These are phyloP conservation scores for Cyprinodon tularosa DNA, from an alignment of 2,113 vertebrate species.

Conservation along the genomic window DNA sequence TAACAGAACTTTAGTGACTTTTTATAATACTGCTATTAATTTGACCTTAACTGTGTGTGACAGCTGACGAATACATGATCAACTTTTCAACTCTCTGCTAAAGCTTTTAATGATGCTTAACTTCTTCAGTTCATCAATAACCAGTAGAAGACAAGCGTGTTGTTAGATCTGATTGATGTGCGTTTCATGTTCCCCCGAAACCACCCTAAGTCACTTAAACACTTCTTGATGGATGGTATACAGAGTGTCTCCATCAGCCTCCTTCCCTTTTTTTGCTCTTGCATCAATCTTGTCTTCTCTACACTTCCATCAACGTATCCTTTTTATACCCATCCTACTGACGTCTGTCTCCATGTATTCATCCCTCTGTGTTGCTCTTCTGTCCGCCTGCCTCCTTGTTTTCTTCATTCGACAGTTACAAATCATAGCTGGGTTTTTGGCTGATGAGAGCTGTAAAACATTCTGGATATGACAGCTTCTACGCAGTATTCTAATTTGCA, in stretches of 20 bases:
- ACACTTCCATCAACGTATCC: constrained; percentile 23
- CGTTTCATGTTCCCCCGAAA: constrained; percentile 32
- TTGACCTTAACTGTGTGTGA: neutral
- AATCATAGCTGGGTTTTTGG: constrained; percentile 46
- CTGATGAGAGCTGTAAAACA: constrained; percentile 49
- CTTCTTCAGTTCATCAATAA: constrained; percentile 20
- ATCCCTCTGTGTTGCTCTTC: constrained; percentile 56
- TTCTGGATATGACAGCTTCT: constrained; percentile 37
- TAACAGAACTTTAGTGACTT: neutral
- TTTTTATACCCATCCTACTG: constrained; percentile 32
- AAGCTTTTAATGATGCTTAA: constrained; percentile 20
- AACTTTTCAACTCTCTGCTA: neutral
- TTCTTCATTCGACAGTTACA: constrained; percentile 52
- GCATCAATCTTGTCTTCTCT: constrained; percentile 45
- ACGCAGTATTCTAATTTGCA: constrained; percentile 50
- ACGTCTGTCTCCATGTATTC: constrained; percentile 50
- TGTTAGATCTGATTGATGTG: constrained; percentile 43
- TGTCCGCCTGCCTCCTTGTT: constrained; percentile 53
- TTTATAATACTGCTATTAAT: neutral
- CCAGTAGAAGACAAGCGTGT: neutral
- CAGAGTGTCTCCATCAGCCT: constrained; percentile 41
- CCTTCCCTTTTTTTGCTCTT: constrained; percentile 31
- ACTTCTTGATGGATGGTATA: constrained; percentile 57
- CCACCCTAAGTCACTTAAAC: constrained; percentile 58
- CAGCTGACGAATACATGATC: neutral